Base-by-base conservation (phyloP, 2,113 vertebrate genomes). In the Sinocyclocheilus maitianheensis region DNA sequence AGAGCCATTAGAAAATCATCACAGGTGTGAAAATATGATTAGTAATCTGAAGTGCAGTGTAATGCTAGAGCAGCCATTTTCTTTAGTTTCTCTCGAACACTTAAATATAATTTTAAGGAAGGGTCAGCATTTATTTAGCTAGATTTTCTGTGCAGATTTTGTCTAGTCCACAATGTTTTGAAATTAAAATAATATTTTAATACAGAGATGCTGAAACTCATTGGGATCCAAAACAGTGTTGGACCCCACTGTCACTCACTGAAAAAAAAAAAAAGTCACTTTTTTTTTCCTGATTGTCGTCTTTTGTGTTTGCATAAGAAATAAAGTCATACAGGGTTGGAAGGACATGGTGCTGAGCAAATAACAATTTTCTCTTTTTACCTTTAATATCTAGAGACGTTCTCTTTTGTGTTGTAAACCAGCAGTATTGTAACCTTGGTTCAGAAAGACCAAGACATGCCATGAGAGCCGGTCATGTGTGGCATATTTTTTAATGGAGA, bases 401-500 rank as follows among this genome's bases (percentile, higher is more conserved):
- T 81, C 71, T 83, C 20, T 74, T 71, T 67, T 43, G 84, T 84
- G 69, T 48, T 65, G 80, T 88, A 26, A 85, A 85, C 85, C 83
- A 89, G 86, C 87, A 88, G 71, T 58, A 20, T 24, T 51, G 65
- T 65, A 79, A 85, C 55, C 85, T 76, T 84, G 80, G 34, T 76
- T 83, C 60, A 80, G 67, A 89, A 83, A 79, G 53, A 72, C 83
- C 81, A 77, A 24, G 24, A 18, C 46, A 77, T 16, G 46, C 24
- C 3, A 8, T 30, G 22, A 77, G 75, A 77, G 24, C 14, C 24
- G 43, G 55, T 43, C 40, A 81, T 7, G 79, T 46, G 9, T 46
- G 62, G n/a, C n/a, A 26, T 67, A 26, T 82, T 51, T 72, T 67
- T 67, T 20, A 34, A 82, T 34, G 43, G 18, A 4, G 34, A 72